Percentiles rank a stretch among this genome's conserved stretches.
phyloP scores from a whole-genome alignment of 2,113 vertebrate genomes.

The Stigmatopora nigra region DNA sequence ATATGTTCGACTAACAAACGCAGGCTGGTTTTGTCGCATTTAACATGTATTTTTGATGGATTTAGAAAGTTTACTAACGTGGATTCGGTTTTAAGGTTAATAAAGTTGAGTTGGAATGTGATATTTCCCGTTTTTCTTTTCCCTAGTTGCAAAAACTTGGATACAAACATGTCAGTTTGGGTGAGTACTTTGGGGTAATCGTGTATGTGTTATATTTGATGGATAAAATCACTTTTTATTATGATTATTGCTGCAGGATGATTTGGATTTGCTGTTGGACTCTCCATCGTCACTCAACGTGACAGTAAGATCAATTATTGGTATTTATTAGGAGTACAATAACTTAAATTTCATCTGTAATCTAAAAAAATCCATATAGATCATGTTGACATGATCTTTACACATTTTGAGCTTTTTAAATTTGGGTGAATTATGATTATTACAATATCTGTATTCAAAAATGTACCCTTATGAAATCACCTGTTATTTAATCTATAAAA shows the following conservation, averaged over 20 bases:
- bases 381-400: no score
- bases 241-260: constrained; percentile 54
- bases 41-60: not conserved
- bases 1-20: not conserved
- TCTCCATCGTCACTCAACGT: constrained; percentile 55
- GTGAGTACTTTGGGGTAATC: constrained; percentile 33
- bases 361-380: no score
- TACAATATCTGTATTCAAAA: no score
- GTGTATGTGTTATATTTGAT: no score
- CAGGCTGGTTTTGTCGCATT: not conserved
- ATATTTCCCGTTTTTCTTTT: not conserved
- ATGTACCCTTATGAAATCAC: no score
- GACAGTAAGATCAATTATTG: constrained; percentile 30
- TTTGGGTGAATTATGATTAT: no score
- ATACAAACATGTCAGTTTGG: constrained; percentile 51
- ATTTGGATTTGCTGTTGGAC: constrained; percentile 68
- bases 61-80: not conserved
- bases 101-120: not conserved
- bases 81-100: not conserved
- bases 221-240: not conserved
- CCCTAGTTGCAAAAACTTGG: constrained; percentile 1
- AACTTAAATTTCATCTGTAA: no score
- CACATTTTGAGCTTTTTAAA: no score
- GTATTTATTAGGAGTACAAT: no score
- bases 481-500: no score